Conservation (phyloP, 2,797 vertebrate genomes). For the Avahi laniger region DNA sequence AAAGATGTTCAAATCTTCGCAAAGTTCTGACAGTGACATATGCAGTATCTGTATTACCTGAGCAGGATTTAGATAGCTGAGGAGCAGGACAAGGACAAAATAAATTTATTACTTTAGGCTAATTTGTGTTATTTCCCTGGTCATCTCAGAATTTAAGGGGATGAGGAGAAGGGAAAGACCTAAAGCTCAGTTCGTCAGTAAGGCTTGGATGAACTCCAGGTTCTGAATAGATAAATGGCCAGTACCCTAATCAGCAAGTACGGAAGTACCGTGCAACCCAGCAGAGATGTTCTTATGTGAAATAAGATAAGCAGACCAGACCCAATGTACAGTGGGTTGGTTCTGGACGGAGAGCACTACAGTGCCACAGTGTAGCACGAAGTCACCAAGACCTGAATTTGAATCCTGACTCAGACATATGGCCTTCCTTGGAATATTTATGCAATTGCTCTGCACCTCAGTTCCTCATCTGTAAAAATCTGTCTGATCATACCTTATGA, state of each 20-base stretch:
- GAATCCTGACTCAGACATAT: neutral
- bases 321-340: neutral
- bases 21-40: neutral
- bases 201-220: neutral
- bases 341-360: neutral
- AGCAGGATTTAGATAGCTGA: neutral
- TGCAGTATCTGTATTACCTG: neutral
- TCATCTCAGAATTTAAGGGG: neutral
- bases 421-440: neutral
- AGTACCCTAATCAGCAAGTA: neutral
- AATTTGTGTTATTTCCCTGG: constrained; percentile 43
- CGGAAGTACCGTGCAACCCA: neutral
- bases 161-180: neutral
- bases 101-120: neutral
- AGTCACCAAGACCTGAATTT: neutral
- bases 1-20: neutral
- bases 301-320: neutral
- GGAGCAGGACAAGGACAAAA: neutral
- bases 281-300: neutral
- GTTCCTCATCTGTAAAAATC: constrained; percentile 8
- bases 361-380: neutral
- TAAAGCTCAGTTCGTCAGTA: neutral
- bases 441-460: neutral
- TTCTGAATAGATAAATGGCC: neutral
- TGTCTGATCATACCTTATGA: neutral